These are phyloP conservation scores for Phyllostomus discolor DNA, from an alignment of 2,113 vertebrate genomes.

Conservation along the genomic window DNA sequence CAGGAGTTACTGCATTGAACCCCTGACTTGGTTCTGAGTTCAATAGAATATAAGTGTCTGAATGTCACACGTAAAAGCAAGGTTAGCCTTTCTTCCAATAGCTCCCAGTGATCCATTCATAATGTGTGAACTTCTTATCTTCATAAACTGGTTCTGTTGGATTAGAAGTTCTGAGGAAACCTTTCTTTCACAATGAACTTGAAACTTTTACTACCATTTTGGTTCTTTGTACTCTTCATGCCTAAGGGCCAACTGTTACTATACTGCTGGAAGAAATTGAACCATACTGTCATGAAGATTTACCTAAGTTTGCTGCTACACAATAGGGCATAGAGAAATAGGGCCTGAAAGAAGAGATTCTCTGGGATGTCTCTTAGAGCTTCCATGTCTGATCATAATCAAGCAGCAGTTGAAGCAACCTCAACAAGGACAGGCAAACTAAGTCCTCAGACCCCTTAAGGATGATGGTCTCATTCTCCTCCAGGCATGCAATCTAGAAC, in stretches of 20 bases:
- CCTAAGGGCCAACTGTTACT: not conserved
- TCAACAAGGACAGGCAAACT: not conserved
- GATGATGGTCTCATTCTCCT: not conserved
- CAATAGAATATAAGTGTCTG: not conserved
- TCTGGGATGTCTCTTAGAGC: not conserved
- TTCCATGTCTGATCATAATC: not conserved
- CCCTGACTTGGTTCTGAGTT: not conserved
- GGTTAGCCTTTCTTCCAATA: not conserved
- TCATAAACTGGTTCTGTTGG: not conserved
- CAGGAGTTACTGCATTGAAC: not conserved
- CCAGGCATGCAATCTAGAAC: not conserved
- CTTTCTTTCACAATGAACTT: not conserved
- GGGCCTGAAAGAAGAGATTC: not conserved
- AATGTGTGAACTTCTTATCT: not conserved
- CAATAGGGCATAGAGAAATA: not conserved
- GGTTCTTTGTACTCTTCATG: not conserved
- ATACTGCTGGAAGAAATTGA: not conserved
- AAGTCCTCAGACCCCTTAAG: not conserved
- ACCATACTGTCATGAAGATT: not conserved
- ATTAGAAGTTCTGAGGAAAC: not conserved
- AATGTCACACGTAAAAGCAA: not conserved
- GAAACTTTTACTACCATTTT: not conserved
- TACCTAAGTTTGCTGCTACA: not conserved
- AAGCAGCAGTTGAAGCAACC: not conserved
- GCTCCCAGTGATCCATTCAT: not conserved